These are phyloP conservation scores for Coturnix japonica DNA, from an alignment of 2,113 vertebrate genomes.

Conservation along the genomic window DNA sequence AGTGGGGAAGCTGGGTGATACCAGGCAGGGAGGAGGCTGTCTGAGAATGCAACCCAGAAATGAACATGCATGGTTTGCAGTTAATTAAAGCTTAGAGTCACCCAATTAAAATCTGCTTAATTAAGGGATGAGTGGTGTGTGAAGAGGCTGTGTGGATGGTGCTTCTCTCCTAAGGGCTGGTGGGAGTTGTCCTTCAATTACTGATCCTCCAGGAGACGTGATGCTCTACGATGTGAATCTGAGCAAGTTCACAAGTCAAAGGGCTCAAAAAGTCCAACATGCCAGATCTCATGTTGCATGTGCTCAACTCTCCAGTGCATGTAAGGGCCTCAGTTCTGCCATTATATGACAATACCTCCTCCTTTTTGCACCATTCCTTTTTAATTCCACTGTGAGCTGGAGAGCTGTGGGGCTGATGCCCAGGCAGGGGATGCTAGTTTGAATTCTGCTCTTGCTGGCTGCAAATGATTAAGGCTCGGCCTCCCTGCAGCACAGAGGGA, in stretches of 20 bases:
- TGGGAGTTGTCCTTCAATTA: not conserved
- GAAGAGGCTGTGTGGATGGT: not conserved
- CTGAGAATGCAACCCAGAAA: conserved; percentile 17
- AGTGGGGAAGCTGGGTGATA: not conserved
- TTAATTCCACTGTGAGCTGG: not conserved
- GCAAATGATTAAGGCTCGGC: not conserved
- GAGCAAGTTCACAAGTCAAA: not conserved
- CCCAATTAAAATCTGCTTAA: conserved; percentile 46
- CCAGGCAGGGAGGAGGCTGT: too few relatives aligned
- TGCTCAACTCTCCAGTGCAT: not conserved
- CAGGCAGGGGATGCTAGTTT: not conserved
- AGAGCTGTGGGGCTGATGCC: not conserved
- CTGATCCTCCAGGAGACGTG: not conserved
- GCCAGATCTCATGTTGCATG: not conserved
- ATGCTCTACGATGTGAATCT: fast-evolving
- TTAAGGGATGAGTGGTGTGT: not conserved
- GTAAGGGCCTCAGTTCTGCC: not conserved
- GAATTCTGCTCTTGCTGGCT: not conserved
- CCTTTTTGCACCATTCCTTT: not conserved
- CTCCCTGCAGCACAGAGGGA: fast-evolving
- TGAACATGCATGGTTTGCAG: fast-evolving
- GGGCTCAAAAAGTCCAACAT: too few relatives aligned
- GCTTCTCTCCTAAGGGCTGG: not conserved
- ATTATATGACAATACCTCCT: not conserved
- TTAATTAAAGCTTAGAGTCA: conserved; percentile 28